These are phyloP conservation scores for Alectoris magna DNA, from an alignment of 2,797 vertebrate species.

Conservation along the genomic window DNA sequence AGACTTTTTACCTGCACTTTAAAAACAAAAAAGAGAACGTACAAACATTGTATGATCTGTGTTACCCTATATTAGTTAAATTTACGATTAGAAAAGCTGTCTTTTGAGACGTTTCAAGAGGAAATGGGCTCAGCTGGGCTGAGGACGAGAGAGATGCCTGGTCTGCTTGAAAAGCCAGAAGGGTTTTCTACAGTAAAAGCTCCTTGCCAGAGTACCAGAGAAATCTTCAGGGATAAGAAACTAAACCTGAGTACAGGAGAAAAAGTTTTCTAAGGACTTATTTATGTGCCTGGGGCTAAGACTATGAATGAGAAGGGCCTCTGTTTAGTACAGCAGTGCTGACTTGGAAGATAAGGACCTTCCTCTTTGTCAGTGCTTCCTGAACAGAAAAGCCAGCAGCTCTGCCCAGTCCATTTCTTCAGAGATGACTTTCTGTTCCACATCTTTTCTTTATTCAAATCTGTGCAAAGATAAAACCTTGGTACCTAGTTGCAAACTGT, in stretches of 20 bases:
- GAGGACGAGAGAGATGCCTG: background rate
- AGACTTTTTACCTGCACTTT: background rate
- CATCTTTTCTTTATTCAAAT: background rate
- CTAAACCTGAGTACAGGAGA: background rate
- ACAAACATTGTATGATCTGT: background rate
- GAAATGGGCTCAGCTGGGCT: background rate
- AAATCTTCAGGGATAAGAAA: background rate
- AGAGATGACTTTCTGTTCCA: background rate
- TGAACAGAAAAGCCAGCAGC: background rate
- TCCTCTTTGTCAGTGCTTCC: background rate
- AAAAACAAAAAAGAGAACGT: background rate
- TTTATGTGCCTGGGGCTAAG: background rate
- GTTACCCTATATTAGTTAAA: background rate
- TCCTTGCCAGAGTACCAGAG: background rate
- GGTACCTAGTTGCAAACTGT: background rate
- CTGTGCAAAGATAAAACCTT: background rate
- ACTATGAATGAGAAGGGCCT: background rate
- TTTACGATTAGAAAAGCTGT: background rate
- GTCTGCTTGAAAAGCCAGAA: background rate
- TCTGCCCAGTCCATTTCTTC: background rate
- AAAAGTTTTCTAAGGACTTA: background rate
- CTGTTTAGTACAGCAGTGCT: background rate
- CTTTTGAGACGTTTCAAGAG: background rate
- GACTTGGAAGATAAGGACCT: background rate
- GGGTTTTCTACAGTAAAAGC: background rate